A percentile compares a stretch with the other conserved stretches of the same genome.
Evolutionary conservation across 1,140 invertebrate genomes (phyloP).

Genomic region (Helicoverpa zea): DNA sequence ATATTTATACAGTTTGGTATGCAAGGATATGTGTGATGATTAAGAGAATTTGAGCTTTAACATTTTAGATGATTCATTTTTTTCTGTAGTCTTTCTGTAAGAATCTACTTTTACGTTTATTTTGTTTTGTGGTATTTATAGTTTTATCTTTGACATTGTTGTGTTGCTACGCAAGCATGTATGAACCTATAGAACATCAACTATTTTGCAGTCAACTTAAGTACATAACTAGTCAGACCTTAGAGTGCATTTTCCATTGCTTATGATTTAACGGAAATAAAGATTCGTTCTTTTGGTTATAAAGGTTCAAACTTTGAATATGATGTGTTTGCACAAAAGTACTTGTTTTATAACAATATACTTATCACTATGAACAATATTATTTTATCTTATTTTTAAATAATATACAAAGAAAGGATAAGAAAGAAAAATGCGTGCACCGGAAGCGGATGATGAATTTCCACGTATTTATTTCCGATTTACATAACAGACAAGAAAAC

Average conservation of each 20-base stretch:
- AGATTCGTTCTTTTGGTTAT: too few species aligned
- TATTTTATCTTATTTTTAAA: background rate
- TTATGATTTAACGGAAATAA: background rate
- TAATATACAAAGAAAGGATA: too few species aligned
- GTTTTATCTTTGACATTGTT: slow-evolving; percentile 45
- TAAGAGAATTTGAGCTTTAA: background rate
- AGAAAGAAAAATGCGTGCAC: background rate
- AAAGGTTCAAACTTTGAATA: too few species aligned
- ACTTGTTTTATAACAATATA: too few species aligned
- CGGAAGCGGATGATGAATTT: slow-evolving; percentile 23
- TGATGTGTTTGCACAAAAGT: too few species aligned
- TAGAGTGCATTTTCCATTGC: slow-evolving; percentile 20
- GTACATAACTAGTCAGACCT: too few species aligned
- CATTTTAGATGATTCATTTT: background rate
- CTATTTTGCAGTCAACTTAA: background rate
- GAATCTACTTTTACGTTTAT: background rate
- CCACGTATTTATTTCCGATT: background rate
- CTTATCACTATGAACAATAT: background rate
- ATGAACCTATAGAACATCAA: background rate
- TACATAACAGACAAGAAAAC: background rate
- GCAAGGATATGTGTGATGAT: slow-evolving; percentile 29
- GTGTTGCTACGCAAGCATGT: slow-evolving; percentile 41
- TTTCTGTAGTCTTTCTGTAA: background rate
- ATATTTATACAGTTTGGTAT: slow-evolving; percentile 51
- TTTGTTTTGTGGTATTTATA: slow-evolving; percentile 29